Base-by-base conservation (phyloP, 2,888 invertebrate species). In the Steinernema hermaphroditum region DNA sequence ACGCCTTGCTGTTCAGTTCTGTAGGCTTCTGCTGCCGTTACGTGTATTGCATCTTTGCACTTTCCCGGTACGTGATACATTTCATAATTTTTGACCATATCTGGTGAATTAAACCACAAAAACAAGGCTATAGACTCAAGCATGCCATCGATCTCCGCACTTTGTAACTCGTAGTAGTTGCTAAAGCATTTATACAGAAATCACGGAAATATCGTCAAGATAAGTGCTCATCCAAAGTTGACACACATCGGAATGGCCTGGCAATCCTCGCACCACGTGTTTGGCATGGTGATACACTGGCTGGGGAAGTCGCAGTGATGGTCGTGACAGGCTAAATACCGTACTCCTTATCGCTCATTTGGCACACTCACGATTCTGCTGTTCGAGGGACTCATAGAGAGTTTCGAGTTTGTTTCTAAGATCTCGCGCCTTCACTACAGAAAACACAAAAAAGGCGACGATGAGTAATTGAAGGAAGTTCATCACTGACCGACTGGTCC, bases 281-380 rank as follows among this genome's bases (percentile, higher is more conserved):
- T 62, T 16, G 62, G 62, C 29, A 62, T 62, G 8, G 62, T 62
- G 32, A 62, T 62, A 16, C 62, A 62, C 32, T 16, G 27, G 34
- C 62, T 62, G 1, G 62, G 62, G n/a, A 62, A 32, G 32, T 62
- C 62, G 16, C 62, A 62, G 4, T 32, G 1, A 9, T 32, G 9
- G 9, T 24, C 16, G 62, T 24, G 29, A 16, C 62, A 62, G 16
- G 62, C 62, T 62, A n/a, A 62, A 62, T 27, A 62, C 62, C 32
- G 62, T 62, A 62, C 16, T 9, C 62, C 32, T 32, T 19, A 19
- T 29, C 32, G 4, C 1, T 12, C 16, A 37, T 37, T 37, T 37
- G 37, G 12, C n/a, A n/a, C n/a, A 37, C 62, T 62, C 32, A 62
- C 62, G 62, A 29, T 62, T 34, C 32, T 62, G 62, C 19, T 62